Evolutionary conservation across 2,888 invertebrate species (phyloP), one percentile per base, ranked within the genome.

Genomic region (Microplitis manilae): DNA sequence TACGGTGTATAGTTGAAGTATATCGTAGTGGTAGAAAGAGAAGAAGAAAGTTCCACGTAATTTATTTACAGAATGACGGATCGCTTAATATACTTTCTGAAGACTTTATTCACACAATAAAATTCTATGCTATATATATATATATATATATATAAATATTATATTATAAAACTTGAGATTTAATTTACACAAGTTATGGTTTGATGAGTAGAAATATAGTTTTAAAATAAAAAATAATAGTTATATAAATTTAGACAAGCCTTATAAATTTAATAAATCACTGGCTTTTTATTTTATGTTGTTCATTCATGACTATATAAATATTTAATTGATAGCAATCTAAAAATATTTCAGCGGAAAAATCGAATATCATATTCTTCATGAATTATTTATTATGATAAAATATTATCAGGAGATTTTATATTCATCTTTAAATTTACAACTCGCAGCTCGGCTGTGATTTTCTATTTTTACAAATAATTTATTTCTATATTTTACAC

Each of bases 1-100:
- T 61, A 60, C 9, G 30, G 30, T 20, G 50, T 8, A 8, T 5
- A 50, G 50, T 50, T 50, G 8, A 50, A 50, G 50, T 50, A 50
- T 50, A 13, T 17, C 30, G 40, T 62, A 8, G 62, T 17, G 8
- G n/a, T 62, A 20, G 62, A 9, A 20, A 6, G 4, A 62, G 20
- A 20, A 41, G 41, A 40, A 41, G 15, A 68, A 41, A 68, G 40
- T 68, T 65, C 38, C 65, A 30, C 65, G 65, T 65, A 65, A 65
- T 65, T 65, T 65, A 65, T 65, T 65, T 65, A 65, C 65, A 65
- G 38, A 20, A 65, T 65, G 65, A 65, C 65, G 65, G 65, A 65
- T 65, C 65, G 38, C 65, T 30, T 20, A 20, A 50, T 50, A 50
- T 50, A 30, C 65, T 65, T 30, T 20, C 38, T 30, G 65, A 65